Evolutionary conservation across 2,797 vertebrate species (phyloP).

Genomic region (Ptychobarbus kaznakovi): DNA sequence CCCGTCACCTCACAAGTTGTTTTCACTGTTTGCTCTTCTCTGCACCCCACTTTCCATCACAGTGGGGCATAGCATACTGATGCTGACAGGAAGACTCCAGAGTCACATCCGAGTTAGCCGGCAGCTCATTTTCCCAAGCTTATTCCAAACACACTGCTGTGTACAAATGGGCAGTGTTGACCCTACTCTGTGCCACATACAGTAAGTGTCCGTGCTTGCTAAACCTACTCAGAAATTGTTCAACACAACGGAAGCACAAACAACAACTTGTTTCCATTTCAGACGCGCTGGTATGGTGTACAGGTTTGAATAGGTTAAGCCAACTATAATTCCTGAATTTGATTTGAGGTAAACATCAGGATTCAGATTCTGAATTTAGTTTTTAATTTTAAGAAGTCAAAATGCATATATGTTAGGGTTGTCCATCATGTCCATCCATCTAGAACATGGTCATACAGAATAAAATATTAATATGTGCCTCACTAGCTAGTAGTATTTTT

Average conservation of each 20-base stretch:
- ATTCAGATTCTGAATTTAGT: neutral
- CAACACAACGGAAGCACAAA: slow-evolving; percentile 1
- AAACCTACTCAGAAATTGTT: slow-evolving; percentile 1
- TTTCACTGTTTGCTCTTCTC: slow-evolving; percentile 50
- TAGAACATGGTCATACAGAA: neutral
- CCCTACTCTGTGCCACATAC: slow-evolving; percentile 38
- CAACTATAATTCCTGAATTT: neutral
- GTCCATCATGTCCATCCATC: too few species aligned
- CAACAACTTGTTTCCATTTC: slow-evolving; percentile 11
- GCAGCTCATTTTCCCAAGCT: slow-evolving; percentile 42
- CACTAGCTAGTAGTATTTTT: neutral
- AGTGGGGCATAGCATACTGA: slow-evolving; percentile 35
- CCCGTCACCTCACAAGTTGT: slow-evolving; percentile 32
- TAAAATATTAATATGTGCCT: neutral
- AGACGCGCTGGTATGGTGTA: neutral
- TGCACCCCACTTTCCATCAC: slow-evolving; percentile 50
- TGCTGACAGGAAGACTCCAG: slow-evolving; percentile 47
- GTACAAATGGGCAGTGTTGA: slow-evolving; percentile 34
- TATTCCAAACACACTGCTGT: slow-evolving; percentile 46
- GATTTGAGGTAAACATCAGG: neutral
- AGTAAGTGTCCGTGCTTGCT: slow-evolving; percentile 23
- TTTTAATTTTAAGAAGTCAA: neutral
- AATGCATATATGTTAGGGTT: neutral
- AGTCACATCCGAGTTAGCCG: slow-evolving; percentile 34
- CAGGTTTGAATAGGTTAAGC: neutral